These are phyloP conservation scores for Takifugu flavidus DNA, from an alignment of 2,113 vertebrate species.

Conservation along the genomic window DNA sequence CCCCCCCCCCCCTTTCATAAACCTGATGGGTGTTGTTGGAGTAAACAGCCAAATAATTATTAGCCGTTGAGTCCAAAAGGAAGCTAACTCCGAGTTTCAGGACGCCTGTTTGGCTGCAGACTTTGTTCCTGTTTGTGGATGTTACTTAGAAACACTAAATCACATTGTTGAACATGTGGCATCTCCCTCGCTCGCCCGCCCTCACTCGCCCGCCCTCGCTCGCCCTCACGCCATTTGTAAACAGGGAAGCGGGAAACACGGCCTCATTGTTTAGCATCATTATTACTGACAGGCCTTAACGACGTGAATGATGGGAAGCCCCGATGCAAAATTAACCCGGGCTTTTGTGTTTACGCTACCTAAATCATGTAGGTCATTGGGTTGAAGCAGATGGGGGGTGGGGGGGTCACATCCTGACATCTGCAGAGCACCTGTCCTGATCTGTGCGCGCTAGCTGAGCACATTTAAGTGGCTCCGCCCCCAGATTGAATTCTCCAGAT, in stretches of 20 bases:
- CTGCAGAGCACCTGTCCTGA: slow-evolving; percentile 66
- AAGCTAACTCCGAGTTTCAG: slow-evolving; percentile 9
- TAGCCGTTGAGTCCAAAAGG: slow-evolving; percentile 16
- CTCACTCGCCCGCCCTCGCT: slow-evolving; percentile 9
- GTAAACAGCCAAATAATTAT: slow-evolving; percentile 52
- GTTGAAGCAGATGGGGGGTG: slow-evolving; percentile 40
- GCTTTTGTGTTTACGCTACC: slow-evolving; percentile 59
- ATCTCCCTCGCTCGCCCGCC: slow-evolving; percentile 30
- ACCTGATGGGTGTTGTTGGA: slow-evolving; percentile 25
- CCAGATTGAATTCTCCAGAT: background rate
- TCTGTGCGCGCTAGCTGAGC: slow-evolving; percentile 33
- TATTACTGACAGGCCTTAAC: slow-evolving; percentile 64
- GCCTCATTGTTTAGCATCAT: slow-evolving; percentile 66
- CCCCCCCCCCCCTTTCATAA: slow-evolving; percentile 17
- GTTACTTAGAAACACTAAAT: slow-evolving; percentile 66
- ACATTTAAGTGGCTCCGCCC: slow-evolving; percentile 24
- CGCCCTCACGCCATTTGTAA: slow-evolving; percentile 42
- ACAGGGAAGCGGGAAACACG: slow-evolving; percentile 46
- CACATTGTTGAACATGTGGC: slow-evolving; percentile 63
- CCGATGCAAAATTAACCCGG: slow-evolving; percentile 55
- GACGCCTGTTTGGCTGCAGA: slow-evolving; percentile 45
- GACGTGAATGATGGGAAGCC: slow-evolving; percentile 64
- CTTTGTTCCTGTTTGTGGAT: slow-evolving; percentile 58
- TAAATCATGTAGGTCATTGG: slow-evolving; percentile 61
- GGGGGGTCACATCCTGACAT: slow-evolving; percentile 65